These are phyloP conservation scores for Chymomyza fuscimana DNA, from an alignment of 2,888 invertebrate species.

Conservation along the genomic window DNA sequence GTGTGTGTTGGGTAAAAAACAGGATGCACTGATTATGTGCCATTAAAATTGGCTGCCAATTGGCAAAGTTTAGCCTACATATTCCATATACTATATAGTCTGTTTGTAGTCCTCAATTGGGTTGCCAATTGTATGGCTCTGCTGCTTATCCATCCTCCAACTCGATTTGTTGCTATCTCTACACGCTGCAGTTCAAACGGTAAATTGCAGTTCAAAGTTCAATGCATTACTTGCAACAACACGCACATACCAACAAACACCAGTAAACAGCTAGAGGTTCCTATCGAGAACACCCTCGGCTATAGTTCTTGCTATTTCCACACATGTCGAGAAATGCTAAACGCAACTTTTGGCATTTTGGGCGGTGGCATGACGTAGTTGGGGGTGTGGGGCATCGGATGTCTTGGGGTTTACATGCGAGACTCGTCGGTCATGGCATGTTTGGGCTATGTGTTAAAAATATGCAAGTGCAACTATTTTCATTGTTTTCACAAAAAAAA, in stretches of 20 bases:
- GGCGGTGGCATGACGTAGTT: neutral
- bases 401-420: neutral
- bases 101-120: neutral
- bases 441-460: constrained; percentile 4
- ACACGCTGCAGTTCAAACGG: constrained; percentile 14
- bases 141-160: neutral
- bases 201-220: constrained; percentile 48
- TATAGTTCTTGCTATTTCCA: neutral
- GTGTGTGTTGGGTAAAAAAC: neutral
- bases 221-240: constrained; percentile 46
- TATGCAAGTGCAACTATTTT: neutral
- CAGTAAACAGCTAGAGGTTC: neutral
- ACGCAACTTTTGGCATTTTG: constrained; percentile 37
- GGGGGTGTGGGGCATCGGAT: too few relatives aligned
- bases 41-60: constrained; percentile 51
- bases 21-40: constrained; percentile 36
- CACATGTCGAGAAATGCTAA: constrained; percentile 30
- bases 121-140: neutral
- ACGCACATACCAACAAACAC: neutral
- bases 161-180: neutral
- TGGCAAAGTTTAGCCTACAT: constrained; percentile 32
- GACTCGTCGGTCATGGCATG: constrained; percentile 1
- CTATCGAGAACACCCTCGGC: neutral
- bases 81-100: neutral
- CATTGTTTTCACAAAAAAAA: neutral